phyloP scores from a whole-genome alignment of 1,140 invertebrate species.

The Calephelis virginiensis region DNA sequence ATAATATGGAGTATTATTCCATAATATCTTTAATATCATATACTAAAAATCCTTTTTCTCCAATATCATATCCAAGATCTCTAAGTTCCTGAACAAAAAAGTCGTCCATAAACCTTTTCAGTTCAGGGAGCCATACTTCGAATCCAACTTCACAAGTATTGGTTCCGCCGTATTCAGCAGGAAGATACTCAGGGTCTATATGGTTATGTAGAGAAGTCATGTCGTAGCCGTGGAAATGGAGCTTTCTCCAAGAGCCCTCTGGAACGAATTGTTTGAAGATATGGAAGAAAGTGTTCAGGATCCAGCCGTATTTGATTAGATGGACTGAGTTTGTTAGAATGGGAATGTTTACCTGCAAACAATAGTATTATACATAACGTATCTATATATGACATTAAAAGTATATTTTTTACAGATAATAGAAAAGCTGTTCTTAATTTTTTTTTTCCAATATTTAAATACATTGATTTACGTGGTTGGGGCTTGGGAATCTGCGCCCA shows the following conservation, averaged over 20 bases:
- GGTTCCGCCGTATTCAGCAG: constrained; percentile 84
- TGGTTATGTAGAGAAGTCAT: constrained; percentile 88
- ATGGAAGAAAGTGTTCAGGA: constrained; percentile 85
- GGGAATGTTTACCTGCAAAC: constrained; percentile 82
- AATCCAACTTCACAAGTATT: constrained; percentile 57
- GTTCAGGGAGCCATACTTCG: constrained; percentile 56
- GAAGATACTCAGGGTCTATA: constrained; percentile 83
- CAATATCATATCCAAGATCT: constrained; percentile 52
- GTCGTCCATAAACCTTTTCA: constrained; percentile 64
- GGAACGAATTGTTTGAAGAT: constrained; percentile 87
- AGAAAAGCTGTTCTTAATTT: no score
- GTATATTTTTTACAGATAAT: no score
- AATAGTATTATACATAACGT: not conserved
- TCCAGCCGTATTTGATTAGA: constrained; percentile 87
- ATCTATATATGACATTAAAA: no score
- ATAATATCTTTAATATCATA: no score
- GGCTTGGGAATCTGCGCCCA: no score
- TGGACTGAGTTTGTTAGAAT: constrained; percentile 85
- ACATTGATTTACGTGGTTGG: no score
- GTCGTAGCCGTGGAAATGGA: constrained; percentile 87
- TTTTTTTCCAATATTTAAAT: no score
- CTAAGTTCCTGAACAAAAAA: constrained; percentile 54
- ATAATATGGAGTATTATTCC: no score
- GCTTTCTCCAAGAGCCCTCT: constrained; percentile 81
- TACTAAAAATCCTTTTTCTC: not conserved